Evolutionary conservation across 1,140 invertebrate genomes (phyloP).

Genomic region (Pogonognathellus flavescens): DNA sequence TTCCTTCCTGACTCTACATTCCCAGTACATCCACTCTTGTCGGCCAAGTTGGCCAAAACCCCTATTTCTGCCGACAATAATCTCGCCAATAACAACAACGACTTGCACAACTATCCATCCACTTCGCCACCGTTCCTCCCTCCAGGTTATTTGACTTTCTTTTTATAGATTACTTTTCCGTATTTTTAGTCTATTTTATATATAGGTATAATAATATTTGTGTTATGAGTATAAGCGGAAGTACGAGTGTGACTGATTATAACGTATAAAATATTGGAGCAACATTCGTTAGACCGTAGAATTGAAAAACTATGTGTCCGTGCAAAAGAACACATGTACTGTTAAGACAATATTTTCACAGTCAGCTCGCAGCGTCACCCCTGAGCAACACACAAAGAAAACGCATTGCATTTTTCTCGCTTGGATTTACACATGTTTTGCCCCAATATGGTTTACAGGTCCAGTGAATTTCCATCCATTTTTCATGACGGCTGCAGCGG

Average conservation of each 20-base stretch:
- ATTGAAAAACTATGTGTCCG: too few species aligned
- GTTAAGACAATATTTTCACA: too few species aligned
- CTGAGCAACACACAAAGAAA: background rate
- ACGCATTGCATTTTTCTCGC: background rate
- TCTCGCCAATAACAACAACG: conserved; percentile 60
- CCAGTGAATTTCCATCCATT: conserved; percentile 74
- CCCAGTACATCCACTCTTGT: conserved; percentile 62
- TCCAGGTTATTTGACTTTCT: conserved; percentile 59
- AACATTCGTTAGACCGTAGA: too few species aligned
- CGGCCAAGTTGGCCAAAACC: conserved; percentile 63
- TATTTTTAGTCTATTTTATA: too few species aligned
- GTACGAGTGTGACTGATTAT: too few species aligned
- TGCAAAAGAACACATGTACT: too few species aligned
- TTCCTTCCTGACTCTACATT: conserved; percentile 63
- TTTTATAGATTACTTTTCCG: too few species aligned
- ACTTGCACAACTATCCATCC: conserved; percentile 61
- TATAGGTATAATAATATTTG: background rate
- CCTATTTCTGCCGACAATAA: conserved; percentile 64
- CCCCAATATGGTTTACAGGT: conserved; percentile 64
- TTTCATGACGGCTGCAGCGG: conserved; percentile 72
- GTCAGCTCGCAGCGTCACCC: too few species aligned
- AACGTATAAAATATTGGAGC: too few species aligned
- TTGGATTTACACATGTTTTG: conserved; percentile 42
- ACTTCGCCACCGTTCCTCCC: conserved; percentile 66
- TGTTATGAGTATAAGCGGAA: too few species aligned